phyloP scores from a whole-genome alignment of 2,113 vertebrate genomes.

The Corapipo altera region DNA sequence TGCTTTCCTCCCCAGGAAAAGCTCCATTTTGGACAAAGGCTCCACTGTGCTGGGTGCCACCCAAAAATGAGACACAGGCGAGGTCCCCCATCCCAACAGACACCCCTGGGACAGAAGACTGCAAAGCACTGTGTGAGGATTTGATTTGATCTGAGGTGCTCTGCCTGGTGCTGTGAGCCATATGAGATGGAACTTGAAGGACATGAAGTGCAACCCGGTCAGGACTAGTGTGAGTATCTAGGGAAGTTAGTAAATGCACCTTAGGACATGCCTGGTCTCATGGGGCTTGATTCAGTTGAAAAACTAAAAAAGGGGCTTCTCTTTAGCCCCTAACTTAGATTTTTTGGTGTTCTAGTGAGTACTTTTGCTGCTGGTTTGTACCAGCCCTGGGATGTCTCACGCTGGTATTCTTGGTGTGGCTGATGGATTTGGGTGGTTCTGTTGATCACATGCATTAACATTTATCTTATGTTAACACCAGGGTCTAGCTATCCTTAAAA shows the following conservation, averaged over 20 bases:
- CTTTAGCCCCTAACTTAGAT: not conserved
- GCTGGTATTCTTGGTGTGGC: not conserved
- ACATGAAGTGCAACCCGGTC: not conserved
- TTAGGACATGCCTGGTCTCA: not conserved
- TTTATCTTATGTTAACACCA: not conserved
- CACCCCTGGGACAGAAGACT: not conserved
- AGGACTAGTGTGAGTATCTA: not conserved
- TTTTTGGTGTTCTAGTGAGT: not conserved
- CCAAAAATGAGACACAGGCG: not conserved
- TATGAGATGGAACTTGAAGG: not conserved
- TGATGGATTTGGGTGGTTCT: not conserved
- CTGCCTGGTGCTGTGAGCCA: not conserved
- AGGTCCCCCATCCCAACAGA: not conserved
- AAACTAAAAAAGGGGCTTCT: not conserved
- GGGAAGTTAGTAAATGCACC: not conserved
- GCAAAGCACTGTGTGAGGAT: not conserved
- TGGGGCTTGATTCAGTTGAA: not conserved
- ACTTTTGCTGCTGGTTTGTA: not conserved
- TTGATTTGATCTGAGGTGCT: not conserved
- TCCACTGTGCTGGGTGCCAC: not conserved
- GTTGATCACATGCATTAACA: not conserved
- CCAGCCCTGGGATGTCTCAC: not conserved
- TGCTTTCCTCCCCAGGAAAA: not conserved
- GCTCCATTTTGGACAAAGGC: not conserved
- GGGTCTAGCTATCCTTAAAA: not conserved